phyloP scores from a whole-genome alignment of 1,140 invertebrate genomes.

The Brachystomella parvula region DNA sequence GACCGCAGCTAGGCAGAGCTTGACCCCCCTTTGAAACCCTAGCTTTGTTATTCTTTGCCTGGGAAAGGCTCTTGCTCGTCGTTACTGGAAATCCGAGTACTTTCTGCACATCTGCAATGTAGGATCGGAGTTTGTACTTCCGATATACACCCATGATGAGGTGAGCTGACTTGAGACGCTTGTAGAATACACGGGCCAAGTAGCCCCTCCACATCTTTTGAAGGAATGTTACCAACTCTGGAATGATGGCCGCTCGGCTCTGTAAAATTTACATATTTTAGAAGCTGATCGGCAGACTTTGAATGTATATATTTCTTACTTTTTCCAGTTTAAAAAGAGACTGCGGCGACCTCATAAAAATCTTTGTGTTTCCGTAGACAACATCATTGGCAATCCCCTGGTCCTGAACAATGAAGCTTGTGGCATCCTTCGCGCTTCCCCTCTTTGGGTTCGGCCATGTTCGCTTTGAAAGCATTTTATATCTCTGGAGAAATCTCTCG shows the following conservation, averaged over 20 bases:
- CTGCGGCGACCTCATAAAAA: slow-evolving; percentile 83
- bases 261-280: slow-evolving; percentile 13
- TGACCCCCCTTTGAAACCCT: slow-evolving; percentile 7
- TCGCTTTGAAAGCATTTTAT: slow-evolving; percentile 89
- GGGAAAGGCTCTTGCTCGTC: background rate
- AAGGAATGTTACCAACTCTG: slow-evolving; percentile 78
- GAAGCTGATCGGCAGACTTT: background rate
- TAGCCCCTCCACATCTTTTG: slow-evolving; percentile 90
- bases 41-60: slow-evolving; percentile 1
- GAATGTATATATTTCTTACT: slow-evolving; percentile 41
- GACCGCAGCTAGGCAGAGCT: slow-evolving; percentile 28
- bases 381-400: slow-evolving; percentile 72
- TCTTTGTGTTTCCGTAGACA: slow-evolving; percentile 86
- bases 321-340: slow-evolving; percentile 84
- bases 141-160: slow-evolving; percentile 74
- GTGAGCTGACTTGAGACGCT: slow-evolving; percentile 74
- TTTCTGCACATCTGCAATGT: slow-evolving; percentile 56
- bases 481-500: slow-evolving; percentile 57
- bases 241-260: slow-evolving; percentile 42
- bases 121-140: slow-evolving; percentile 71
- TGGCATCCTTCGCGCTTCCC: slow-evolving; percentile 59
- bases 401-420: slow-evolving; percentile 70
- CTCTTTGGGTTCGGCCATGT: slow-evolving; percentile 75
- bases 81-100: slow-evolving; percentile 28
- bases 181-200: slow-evolving; percentile 67